A percentile compares a stretch with the other conserved stretches of the same genome.
These are phyloP conservation scores for Macrotis lagotis DNA, from an alignment of 2,113 vertebrate genomes.

Conservation along the genomic window DNA sequence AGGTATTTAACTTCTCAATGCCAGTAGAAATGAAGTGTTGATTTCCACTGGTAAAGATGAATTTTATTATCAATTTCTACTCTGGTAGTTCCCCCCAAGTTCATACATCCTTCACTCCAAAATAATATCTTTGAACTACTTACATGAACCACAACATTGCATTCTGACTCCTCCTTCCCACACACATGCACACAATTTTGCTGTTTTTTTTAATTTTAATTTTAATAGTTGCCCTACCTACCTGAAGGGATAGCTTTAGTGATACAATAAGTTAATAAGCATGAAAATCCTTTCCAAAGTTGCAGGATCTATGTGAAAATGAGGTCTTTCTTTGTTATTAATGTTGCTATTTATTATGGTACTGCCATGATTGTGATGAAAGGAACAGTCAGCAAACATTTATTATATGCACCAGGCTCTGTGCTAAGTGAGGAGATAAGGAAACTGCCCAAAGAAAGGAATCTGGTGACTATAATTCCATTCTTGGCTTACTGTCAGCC, in stretches of 20 bases:
- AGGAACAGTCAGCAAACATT: neutral
- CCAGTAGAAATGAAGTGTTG: neutral
- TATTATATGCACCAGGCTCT: neutral
- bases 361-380: neutral
- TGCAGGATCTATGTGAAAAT: constrained; percentile 23
- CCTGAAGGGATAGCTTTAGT: neutral
- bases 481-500: constrained; percentile 19
- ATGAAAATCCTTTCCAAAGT: constrained; percentile 2
- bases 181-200: too few species aligned
- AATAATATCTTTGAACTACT: neutral
- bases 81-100: neutral
- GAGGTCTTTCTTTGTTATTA: neutral
- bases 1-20: neutral
- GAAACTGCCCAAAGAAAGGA: constrained; percentile 1
- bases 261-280: constrained; percentile 12
- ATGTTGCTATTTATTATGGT: neutral
- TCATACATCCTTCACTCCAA: neutral
- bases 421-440: neutral
- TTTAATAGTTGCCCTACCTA: neutral
- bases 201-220: neutral
- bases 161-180: neutral
- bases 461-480: constrained; percentile 5
- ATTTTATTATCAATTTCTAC: neutral
- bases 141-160: neutral
- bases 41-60: neutral